Base-by-base conservation (phyloP, 2,888 invertebrate genomes). In the Amblyjoppa fuscipennis region DNA sequence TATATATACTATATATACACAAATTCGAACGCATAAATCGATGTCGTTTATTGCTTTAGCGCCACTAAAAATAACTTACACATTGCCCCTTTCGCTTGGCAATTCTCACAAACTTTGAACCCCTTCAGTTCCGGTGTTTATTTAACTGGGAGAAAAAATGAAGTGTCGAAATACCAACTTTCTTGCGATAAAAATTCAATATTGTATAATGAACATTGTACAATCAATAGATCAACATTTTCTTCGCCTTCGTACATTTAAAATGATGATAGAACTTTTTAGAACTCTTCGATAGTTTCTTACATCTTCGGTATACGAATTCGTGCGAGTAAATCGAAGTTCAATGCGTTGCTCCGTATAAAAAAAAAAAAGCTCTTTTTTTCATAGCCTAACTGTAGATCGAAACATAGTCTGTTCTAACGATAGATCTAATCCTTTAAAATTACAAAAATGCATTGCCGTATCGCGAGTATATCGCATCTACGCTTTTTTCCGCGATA, bases 1-100 rank as follows among this genome's bases (percentile, higher is more conserved):
- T 88, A 84, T 87, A 84, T 81, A 87, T 34, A 66, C n/a, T 83
- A 86, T 83, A 51, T 81, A 85, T 84, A 86, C 83, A 87, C 83
- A 68, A 70, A 78, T 80, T 70, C 68, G 73, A 84, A 66, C 81
- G 66, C 83, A 85, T 82, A 83, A 88, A 84, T 70, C 56, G 77
- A 75, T 80, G 74, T 59, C 28, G 7, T 25, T 59, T 28, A 59
- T 59, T 59, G 25, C 13, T 11, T 20, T 9, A 11, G 9, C 56
- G 56, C 7, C 56, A 56, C 7, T 25, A 25, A 7, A 56, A 56
- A 56, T 9, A 56, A 41, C 41, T 41, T 41, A 11, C 41, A 2
- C 41, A 41, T 16, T 49, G 16, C 4, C 45, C 45, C 5, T 49
- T 16, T 49, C 45, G 4, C 3, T 49, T 16, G 13, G 13, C 45